These are phyloP conservation scores for Drosophila tropicalis DNA, from an alignment of 1,140 invertebrate species.

Conservation along the genomic window DNA sequence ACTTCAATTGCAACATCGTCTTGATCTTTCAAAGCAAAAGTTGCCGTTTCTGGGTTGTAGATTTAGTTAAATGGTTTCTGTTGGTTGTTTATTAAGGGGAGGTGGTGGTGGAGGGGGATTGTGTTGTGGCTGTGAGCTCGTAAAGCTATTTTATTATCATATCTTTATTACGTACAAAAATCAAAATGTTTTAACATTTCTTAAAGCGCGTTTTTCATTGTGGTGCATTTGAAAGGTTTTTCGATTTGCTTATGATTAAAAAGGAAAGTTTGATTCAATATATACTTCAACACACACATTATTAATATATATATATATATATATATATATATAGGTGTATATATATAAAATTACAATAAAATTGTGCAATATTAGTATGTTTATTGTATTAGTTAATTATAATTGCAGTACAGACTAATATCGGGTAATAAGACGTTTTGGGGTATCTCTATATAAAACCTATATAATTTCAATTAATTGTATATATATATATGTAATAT, in stretches of 20 bases:
- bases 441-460: constrained; percentile 59
- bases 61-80: constrained; percentile 13
- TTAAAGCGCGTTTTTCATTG: constrained; percentile 39
- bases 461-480: constrained; percentile 55
- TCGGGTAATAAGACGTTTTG: constrained; percentile 7
- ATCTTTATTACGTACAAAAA: constrained; percentile 54
- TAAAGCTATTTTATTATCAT: constrained; percentile 50
- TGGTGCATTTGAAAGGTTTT: constrained; percentile 36
- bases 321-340: constrained; percentile 52
- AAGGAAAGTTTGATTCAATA: constrained; percentile 10
- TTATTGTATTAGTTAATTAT: constrained; percentile 29
- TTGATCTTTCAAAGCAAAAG: constrained; percentile 28
- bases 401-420: constrained; percentile 47
- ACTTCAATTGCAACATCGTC: constrained; percentile 26
- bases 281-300: constrained; percentile 38
- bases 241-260: constrained; percentile 26
- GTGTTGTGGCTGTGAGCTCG: constrained; percentile 52
- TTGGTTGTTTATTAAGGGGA: neutral
- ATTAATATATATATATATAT: constrained; percentile 45
- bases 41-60: neutral
- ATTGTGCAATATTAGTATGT: constrained; percentile 37
- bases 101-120: neutral
- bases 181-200: constrained; percentile 58
- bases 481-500: constrained; percentile 47
- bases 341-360: constrained; percentile 65